Base-by-base conservation (phyloP, 2,113 vertebrate species). In the Litocranius walleri region DNA sequence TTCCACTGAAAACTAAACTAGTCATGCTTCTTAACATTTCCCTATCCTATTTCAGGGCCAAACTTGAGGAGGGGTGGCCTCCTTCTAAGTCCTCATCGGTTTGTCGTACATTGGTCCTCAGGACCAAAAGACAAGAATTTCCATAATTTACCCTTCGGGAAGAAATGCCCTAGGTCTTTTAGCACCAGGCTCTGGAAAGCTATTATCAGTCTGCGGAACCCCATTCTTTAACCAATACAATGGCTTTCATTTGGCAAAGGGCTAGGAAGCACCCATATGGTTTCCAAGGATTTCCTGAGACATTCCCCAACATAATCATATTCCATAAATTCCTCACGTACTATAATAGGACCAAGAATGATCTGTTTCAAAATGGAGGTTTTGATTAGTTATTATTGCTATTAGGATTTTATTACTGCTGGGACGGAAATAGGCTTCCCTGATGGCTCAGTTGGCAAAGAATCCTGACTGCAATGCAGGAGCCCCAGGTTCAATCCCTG, bases 351-450 rank as follows among this genome's bases (percentile, higher is more conserved):
- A 83, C 11, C 61, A 93, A 96, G 81, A 93, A 54, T 16, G 33
- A 93, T n/a, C 13, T 61, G n/a, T 40, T 40, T 74, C 36, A 74
- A 77, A 43, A 43, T 45, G 78, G 25, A 97, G 0, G 0, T 43
- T 98, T 98, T 96, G 62, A 91, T 95, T 95, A 52, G 33, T 43
- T 74, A 92, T 64, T 86, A 80, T 30, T 81, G 93, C 56, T 89
- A 86, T 96, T 62, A 97, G 88, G 43, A 92, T 92, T 98, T 97
- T 97, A 95, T 83, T 57, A 98, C 64, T 97, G 95, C 62, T 97
- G 91, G 27, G 19, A 74, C 21, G 0, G 0, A 74, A 23, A 25
- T 40, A 5, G 67, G n/a, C 67, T 74, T 74, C 36, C n/a, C 36
- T 40, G 21, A 25, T 13, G 36, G 36, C 36, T 13, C 67, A 74